A percentile compares a stretch with the other conserved stretches of the same genome.
Conservation (phyloP, 1,140 invertebrate genomes). For the Holcopasites calliopsidis region DNA sequence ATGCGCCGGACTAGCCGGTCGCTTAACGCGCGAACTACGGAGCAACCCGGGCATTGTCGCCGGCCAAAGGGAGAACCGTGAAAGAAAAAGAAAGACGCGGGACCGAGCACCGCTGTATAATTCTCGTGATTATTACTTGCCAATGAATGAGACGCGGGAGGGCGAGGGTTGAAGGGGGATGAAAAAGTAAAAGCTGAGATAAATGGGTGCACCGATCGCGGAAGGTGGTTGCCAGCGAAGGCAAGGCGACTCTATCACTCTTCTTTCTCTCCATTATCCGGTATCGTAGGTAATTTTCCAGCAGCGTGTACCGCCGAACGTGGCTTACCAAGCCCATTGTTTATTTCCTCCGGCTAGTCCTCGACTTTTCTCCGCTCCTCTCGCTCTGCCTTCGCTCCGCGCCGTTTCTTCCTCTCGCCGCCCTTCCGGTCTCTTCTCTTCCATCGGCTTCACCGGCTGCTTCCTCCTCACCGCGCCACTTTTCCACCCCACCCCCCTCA, state of each 20-base stretch:
- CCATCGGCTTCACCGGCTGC: background rate
- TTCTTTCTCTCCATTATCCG: slow-evolving; percentile 42
- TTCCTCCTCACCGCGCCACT: background rate
- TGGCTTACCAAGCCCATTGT: slow-evolving; percentile 59
- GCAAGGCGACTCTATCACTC: background rate
- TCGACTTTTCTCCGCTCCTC: slow-evolving; percentile 27
- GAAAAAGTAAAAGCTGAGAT: slow-evolving; percentile 15
- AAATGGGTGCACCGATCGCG: slow-evolving; percentile 36
- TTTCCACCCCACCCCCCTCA: background rate
- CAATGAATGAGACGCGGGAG: slow-evolving; percentile 30
- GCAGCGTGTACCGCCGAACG: slow-evolving; percentile 53
- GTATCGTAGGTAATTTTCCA: slow-evolving; percentile 59
- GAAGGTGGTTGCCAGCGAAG: slow-evolving; percentile 35
- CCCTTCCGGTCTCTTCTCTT: background rate
- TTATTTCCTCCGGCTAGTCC: slow-evolving; percentile 60
- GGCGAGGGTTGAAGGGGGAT: background rate
- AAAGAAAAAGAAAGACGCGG: background rate
- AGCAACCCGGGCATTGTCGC: background rate
- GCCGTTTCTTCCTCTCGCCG: slow-evolving; percentile 22
- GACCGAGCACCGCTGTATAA: slow-evolving; percentile 26
- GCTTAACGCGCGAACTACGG: slow-evolving; percentile 32
- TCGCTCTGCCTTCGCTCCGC: slow-evolving; percentile 4
- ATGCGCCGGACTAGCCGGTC: background rate
- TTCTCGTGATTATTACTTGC: slow-evolving; percentile 49
- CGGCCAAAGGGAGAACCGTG: background rate